A percentile compares a stretch with the other conserved stretches of the same genome.
phyloP scores from a whole-genome alignment of 1,140 invertebrate genomes.

The Microplitis mediator region DNA sequence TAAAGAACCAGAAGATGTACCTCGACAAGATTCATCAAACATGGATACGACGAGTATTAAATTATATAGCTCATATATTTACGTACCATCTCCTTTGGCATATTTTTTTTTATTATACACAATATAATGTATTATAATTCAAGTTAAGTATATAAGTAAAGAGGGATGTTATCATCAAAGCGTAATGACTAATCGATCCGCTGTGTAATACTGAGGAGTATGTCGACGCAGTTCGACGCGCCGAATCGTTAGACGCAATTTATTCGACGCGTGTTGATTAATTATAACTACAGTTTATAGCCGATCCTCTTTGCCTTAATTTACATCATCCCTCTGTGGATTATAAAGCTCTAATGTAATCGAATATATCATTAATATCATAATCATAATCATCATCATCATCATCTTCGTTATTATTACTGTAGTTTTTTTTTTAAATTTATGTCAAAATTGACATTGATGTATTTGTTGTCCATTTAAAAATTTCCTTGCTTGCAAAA shows the following conservation, averaged over 20 bases:
- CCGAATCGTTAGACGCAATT: slow-evolving; percentile 12
- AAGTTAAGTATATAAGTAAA: background rate
- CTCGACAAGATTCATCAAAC: too few species aligned
- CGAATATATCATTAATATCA: too few species aligned
- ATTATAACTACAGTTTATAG: background rate
- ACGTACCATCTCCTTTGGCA: background rate
- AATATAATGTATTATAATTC: background rate
- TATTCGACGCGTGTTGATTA: slow-evolving; percentile 1
- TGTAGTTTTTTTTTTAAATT: too few species aligned
- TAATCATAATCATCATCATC: too few species aligned
- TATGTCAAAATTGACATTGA: too few species aligned
- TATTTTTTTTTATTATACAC: background rate
- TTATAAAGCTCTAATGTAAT: background rate
- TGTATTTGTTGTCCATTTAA: too few species aligned
- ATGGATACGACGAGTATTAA: too few species aligned
- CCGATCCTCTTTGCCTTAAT: background rate
- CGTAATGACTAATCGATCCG: slow-evolving; percentile 8
- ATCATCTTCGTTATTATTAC: too few species aligned
- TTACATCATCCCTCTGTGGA: background rate
- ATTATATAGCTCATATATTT: too few species aligned
- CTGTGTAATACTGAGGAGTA: background rate
- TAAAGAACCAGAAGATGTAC: too few species aligned
- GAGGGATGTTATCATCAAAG: slow-evolving; percentile 8
- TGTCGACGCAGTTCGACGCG: slow-evolving; percentile 3
- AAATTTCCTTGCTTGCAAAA: too few species aligned